These are phyloP conservation scores for Homarus americanus DNA, from an alignment of 1,140 invertebrate species.

Conservation along the genomic window DNA sequence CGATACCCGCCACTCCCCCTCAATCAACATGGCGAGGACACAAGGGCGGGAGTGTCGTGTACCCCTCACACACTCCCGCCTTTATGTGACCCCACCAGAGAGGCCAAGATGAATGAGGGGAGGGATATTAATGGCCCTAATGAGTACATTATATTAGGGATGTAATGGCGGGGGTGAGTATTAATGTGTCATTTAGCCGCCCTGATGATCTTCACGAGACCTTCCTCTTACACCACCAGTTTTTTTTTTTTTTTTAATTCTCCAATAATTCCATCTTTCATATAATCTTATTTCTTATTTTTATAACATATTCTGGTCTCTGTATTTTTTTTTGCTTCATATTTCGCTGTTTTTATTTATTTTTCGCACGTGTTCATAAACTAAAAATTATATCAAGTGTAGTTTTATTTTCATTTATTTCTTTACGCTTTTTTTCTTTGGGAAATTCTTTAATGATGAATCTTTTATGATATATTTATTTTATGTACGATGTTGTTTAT, in stretches of 20 bases:
- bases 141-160: conserved; percentile 22
- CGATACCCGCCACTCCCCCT: conserved; percentile 23
- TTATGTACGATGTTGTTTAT: no score
- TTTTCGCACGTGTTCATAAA: not conserved
- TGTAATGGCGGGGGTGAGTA: conserved; percentile 16
- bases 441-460: no score
- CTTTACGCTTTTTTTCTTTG: no score
- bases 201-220: not conserved
- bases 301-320: not conserved
- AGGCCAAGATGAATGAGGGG: not conserved
- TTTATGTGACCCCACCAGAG: not conserved
- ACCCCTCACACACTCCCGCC: not conserved
- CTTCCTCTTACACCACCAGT: not conserved
- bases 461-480: no score
- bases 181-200: conserved; percentile 16
- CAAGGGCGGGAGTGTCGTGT: not conserved
- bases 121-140: conserved; percentile 8
- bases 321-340: not conserved
- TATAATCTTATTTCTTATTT: not conserved
- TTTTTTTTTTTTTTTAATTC: not conserved
- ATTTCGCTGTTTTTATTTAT: not conserved
- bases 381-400: no score
- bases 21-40: conserved; percentile 14
- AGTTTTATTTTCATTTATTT: no score
- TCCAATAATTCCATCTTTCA: not conserved